Evolutionary conservation across 2,888 invertebrate species (phyloP).

Genomic region (Mythimna impura): DNA sequence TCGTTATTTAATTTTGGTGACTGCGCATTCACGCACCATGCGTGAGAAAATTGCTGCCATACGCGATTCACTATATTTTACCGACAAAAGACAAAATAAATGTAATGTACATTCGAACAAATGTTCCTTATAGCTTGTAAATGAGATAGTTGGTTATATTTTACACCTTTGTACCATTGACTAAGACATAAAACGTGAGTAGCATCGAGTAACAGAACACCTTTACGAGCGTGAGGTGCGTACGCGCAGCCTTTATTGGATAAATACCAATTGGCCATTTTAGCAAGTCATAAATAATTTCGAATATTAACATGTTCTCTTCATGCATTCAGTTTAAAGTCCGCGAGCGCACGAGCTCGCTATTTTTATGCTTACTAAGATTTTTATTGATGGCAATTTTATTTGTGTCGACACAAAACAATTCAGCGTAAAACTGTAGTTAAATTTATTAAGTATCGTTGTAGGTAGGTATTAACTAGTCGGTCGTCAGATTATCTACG

Average conservation of each 20-base stretch:
- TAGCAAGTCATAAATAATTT: conserved; percentile 55
- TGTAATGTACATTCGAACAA: conserved; percentile 28
- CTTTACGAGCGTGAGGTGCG: conserved; percentile 56
- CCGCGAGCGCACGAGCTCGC: conserved; percentile 5
- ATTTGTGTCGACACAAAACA: conserved; percentile 34
- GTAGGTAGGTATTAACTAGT: conserved; percentile 11
- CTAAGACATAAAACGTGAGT: conserved; percentile 60
- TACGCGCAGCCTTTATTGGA: conserved; percentile 49
- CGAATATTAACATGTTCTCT: conserved; percentile 44
- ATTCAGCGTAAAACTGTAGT: conserved; percentile 19
- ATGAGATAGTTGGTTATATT: conserved; percentile 46
- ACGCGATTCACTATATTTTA: conserved; percentile 10
- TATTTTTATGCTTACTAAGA: conserved; percentile 40
- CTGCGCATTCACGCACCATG: conserved; percentile 38
- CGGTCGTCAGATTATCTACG: conserved; percentile 48
- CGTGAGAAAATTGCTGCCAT: conserved; percentile 50
- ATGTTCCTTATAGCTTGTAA: conserved; percentile 27
- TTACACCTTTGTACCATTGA: conserved; percentile 62
- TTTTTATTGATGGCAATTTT: conserved; percentile 34
- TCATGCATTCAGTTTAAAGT: conserved; percentile 40
- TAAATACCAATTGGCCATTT: conserved; percentile 48
- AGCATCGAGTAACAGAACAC: conserved; percentile 53
- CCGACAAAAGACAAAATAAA: conserved; percentile 25
- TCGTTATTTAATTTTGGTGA: conserved; percentile 37
- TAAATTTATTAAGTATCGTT: conserved; percentile 32